These are phyloP conservation scores for Cyclina sinensis DNA, from an alignment of 1,140 invertebrate species.

Conservation along the genomic window DNA sequence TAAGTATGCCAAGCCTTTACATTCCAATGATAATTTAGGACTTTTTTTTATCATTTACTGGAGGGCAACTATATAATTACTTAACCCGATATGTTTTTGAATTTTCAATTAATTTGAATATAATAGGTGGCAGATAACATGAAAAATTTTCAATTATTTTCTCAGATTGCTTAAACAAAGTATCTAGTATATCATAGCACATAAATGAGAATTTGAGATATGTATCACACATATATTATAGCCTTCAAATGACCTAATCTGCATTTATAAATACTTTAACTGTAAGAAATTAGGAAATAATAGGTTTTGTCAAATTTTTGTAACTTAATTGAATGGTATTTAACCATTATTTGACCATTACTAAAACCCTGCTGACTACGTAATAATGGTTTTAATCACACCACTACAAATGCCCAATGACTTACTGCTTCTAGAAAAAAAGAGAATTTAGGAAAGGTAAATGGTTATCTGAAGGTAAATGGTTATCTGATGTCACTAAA, in stretches of 20 bases:
- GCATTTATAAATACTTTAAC: not conserved
- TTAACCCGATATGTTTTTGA: not conserved
- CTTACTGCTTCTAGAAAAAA: too few relatives aligned
- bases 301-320: not conserved
- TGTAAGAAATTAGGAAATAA: not conserved
- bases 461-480: too few relatives aligned
- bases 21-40: not conserved
- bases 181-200: not conserved
- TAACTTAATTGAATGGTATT: not conserved
- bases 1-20: conserved; percentile 18
- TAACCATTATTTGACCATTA: too few relatives aligned
- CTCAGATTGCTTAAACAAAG: conserved; percentile 26
- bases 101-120: conserved; percentile 28
- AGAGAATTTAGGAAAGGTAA: too few relatives aligned
- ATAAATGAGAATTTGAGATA: conserved; percentile 1
- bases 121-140: conserved; percentile 17
- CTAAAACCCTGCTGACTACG: too few relatives aligned
- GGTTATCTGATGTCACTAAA: too few relatives aligned
- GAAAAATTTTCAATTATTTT: conserved; percentile 20
- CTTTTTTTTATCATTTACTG: not conserved
- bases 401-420: not conserved
- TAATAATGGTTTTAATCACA: not conserved
- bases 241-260: conserved; percentile 1
- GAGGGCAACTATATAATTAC: conserved; percentile 4
- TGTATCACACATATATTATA: not conserved